Conservation (phyloP, 2,888 invertebrate species). For the Diaphora mendica region DNA sequence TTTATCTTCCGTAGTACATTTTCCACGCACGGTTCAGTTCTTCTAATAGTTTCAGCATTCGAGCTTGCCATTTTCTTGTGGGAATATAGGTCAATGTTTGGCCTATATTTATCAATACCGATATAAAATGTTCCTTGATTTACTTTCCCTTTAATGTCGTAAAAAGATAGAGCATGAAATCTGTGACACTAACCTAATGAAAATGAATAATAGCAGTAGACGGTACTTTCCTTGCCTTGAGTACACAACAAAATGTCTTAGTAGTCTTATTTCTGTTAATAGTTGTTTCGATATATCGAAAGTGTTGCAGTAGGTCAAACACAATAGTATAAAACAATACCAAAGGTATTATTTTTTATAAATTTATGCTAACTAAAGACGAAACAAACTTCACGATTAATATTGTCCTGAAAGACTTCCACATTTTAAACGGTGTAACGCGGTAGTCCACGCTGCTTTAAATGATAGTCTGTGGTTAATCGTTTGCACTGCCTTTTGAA, state of each 20-base stretch:
- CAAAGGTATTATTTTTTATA: not conserved
- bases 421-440: not conserved
- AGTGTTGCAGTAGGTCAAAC: not conserved
- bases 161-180: not conserved
- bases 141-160: not conserved
- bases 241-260: too few species aligned
- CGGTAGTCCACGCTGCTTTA: not conserved
- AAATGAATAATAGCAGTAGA: not conserved
- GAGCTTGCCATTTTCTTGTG: slow-evolving; percentile 6
- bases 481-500: slow-evolving; percentile 4
- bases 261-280: not conserved
- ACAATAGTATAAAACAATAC: not conserved
- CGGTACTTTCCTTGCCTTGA: not conserved
- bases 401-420: not conserved
- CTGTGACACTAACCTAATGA: not conserved
- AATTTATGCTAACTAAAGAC: not conserved
- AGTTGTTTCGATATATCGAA: too few species aligned
- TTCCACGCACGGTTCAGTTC: slow-evolving; percentile 21
- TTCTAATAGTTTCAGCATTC: slow-evolving; percentile 16
- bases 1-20: slow-evolving; percentile 28
- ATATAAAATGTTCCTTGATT: slow-evolving; percentile 7
- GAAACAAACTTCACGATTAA: not conserved
- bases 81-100: slow-evolving; percentile 8
- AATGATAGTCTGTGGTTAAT: slow-evolving; percentile 4
- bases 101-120: not conserved